These are phyloP conservation scores for Andrena camellia DNA, from an alignment of 2,888 invertebrate genomes.

Conservation along the genomic window DNA sequence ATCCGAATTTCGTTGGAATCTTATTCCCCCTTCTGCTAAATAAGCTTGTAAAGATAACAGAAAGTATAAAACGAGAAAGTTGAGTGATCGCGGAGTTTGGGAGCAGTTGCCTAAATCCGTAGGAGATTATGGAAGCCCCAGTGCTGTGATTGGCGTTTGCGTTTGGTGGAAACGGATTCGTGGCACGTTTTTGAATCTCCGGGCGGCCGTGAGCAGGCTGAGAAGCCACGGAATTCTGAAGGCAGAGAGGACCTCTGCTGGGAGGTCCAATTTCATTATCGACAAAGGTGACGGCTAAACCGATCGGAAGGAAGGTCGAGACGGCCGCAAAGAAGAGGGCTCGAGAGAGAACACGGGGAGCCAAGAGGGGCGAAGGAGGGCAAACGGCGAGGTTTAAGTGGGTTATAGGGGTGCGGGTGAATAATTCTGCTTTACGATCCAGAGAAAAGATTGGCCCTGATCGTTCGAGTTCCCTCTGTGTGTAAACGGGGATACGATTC, in stretches of 20 bases:
- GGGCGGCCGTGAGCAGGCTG: neutral
- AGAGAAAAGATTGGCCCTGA: constrained; percentile 38
- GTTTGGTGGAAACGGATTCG: constrained; percentile 11
- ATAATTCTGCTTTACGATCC: constrained; percentile 33
- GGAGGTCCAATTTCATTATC: constrained; percentile 47
- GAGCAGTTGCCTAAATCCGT: too few relatives aligned
- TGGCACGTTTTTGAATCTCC: constrained; percentile 39
- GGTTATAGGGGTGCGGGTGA: constrained; percentile 24
- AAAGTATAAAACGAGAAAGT: too few relatives aligned
- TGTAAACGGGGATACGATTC: constrained; percentile 7
- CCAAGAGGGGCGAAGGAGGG: neutral
- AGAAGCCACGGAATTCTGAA: constrained; percentile 5
- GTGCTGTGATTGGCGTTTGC: neutral
- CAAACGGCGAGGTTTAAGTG: constrained; percentile 18
- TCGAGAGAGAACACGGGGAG: neutral
- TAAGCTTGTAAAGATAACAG: neutral
- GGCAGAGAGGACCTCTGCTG: neutral
- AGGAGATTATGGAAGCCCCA: too few relatives aligned
- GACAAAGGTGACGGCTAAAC: constrained; percentile 18
- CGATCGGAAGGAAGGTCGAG: constrained; percentile 30
- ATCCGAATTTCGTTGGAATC: too few relatives aligned
- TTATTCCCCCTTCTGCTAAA: neutral
- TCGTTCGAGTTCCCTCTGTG: constrained; percentile 17
- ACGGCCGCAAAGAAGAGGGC: neutral
- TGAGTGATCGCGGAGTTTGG: too few relatives aligned